phyloP scores from a whole-genome alignment of 2,797 vertebrate genomes.

The Hafferia zeledoni region DNA sequence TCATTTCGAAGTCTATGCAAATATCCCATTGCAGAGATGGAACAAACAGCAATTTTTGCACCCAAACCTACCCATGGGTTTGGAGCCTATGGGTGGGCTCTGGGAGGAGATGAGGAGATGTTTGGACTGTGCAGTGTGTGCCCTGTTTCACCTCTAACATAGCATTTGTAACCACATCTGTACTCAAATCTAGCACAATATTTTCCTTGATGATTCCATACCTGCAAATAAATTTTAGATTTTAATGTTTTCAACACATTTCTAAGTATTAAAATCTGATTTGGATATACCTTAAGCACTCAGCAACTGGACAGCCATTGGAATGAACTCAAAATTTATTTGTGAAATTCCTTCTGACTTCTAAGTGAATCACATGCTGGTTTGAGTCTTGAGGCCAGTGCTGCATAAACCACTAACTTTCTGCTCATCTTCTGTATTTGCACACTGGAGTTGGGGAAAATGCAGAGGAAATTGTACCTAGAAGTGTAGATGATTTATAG shows the following conservation, averaged over 20 bases:
- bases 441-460: neutral
- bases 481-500: neutral
- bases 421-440: neutral
- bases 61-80: fast-evolving
- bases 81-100: fast-evolving
- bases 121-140: fast-evolving
- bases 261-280: neutral
- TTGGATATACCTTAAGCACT: neutral
- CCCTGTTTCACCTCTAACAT: neutral
- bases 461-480: neutral
- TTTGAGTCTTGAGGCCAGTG: neutral
- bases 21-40: neutral
- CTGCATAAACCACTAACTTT: neutral
- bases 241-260: neutral
- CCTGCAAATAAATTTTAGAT: neutral
- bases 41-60: neutral
- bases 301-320: neutral
- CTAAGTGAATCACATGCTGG: neutral
- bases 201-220: neutral
- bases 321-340: neutral
- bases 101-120: fast-evolving
- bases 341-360: neutral
- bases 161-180: neutral
- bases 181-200: fast-evolving
- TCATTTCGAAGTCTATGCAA: neutral